A percentile compares a stretch with the other conserved stretches of the same genome.
These are phyloP conservation scores for Agrochola macilenta DNA, from an alignment of 2,888 invertebrate genomes.

Conservation along the genomic window DNA sequence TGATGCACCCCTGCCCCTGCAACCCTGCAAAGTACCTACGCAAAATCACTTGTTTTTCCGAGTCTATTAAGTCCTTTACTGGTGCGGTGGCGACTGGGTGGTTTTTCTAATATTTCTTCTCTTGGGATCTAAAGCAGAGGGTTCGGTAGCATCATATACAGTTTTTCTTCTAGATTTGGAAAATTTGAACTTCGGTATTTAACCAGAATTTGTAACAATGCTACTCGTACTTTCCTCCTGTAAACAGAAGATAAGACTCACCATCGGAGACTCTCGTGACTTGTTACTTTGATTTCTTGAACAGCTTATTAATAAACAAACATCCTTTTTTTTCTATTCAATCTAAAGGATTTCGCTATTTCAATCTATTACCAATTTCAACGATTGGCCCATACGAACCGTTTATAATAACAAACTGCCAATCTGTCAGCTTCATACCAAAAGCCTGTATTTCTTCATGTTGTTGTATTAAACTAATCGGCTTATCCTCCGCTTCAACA, in stretches of 20 bases:
- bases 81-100: accelerated
- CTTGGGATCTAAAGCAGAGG: not conserved
- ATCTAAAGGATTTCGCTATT: constrained; percentile 34
- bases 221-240: not conserved
- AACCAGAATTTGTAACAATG: not conserved
- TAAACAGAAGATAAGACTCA: not conserved
- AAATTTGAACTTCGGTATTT: not conserved
- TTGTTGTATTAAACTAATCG: constrained; percentile 87
- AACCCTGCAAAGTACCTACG: not conserved
- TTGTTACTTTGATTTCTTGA: not conserved
- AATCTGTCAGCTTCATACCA: constrained; percentile 76
- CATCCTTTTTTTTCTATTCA: not conserved
- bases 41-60: constrained; percentile 24
- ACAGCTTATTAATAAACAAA: constrained; percentile 10
- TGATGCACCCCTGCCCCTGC: constrained; percentile 34
- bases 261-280: not conserved
- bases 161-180: not conserved
- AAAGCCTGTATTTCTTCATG: constrained; percentile 82
- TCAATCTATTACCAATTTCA: constrained; percentile 43
- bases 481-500: constrained; percentile 83
- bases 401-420: constrained; percentile 77
- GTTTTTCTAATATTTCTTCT: not conserved
- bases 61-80: not conserved
- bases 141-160: not conserved
- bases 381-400: constrained; percentile 58